A percentile compares a stretch with the other conserved stretches of the same genome.
These are phyloP conservation scores for Nycticorax nycticorax DNA, from an alignment of 2,113 vertebrate species.

Conservation along the genomic window DNA sequence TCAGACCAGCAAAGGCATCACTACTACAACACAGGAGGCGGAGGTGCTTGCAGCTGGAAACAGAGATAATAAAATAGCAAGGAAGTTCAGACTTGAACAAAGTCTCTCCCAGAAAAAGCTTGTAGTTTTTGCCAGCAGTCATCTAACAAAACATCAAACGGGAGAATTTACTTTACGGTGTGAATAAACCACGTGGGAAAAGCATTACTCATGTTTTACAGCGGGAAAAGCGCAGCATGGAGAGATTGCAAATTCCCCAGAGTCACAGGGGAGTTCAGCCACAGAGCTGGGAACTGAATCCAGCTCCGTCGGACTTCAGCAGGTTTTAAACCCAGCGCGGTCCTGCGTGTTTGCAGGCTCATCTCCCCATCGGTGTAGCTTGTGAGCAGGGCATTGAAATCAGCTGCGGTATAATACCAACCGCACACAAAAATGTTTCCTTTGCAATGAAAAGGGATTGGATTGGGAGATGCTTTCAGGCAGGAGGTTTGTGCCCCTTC, in stretches of 20 bases:
- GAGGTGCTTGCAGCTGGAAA: neutral
- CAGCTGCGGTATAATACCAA: neutral
- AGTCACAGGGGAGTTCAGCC: neutral
- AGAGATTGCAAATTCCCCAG: neutral
- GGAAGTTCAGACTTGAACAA: neutral
- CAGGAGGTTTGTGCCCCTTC: neutral
- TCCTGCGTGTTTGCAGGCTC: neutral
- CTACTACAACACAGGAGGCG: neutral
- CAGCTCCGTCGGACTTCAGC: neutral
- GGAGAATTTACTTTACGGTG: neutral
- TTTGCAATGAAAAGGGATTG: neutral
- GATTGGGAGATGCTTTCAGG: neutral
- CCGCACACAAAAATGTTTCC: neutral
- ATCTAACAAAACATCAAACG: neutral
- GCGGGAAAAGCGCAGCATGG: accelerated
- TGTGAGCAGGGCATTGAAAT: neutral
- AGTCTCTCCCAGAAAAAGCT: neutral
- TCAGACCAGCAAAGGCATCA: neutral
- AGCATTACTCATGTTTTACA: neutral
- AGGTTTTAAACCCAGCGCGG: accelerated
- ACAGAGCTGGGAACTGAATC: neutral
- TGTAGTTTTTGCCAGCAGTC: neutral
- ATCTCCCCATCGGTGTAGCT: accelerated
- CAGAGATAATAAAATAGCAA: too few species aligned
- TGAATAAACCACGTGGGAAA: neutral